Evolutionary conservation across 2,888 invertebrate species (phyloP).

Genomic region (Plagodis dolabraria): DNA sequence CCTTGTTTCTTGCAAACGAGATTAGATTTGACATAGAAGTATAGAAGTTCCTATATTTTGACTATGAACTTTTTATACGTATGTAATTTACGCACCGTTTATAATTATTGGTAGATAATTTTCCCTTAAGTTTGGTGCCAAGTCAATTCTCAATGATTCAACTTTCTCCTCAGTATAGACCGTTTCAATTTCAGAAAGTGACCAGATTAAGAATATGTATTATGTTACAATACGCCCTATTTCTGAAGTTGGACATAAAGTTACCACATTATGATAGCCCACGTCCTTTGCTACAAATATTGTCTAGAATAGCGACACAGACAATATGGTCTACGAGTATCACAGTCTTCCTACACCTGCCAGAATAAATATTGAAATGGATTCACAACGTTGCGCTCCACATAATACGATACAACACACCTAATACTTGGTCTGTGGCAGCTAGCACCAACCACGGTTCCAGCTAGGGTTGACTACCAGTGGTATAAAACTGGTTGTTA

Average conservation of each 20-base stretch:
- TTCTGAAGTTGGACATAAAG: constrained; percentile 11
- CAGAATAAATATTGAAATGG: background rate
- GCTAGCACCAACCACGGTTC: constrained; percentile 2
- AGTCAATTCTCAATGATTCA: background rate
- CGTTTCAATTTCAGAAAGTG: constrained; percentile 12
- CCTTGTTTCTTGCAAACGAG: too few relatives aligned
- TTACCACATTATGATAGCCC: constrained; percentile 9
- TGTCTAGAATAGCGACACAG: background rate
- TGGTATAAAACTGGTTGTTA: too few relatives aligned
- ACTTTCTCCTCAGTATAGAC: background rate
- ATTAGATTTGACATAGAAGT: too few relatives aligned
- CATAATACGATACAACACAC: background rate
- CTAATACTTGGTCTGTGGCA: background rate
- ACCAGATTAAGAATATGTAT: constrained; percentile 5
- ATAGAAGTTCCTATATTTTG: too few relatives aligned
- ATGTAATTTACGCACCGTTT: too few relatives aligned
- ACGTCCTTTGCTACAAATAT: too few relatives aligned
- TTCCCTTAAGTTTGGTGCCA: too few relatives aligned
- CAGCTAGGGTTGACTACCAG: constrained; percentile 1
- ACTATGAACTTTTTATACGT: too few relatives aligned
- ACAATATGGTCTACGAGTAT: constrained; percentile 5
- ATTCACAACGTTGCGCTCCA: constrained; percentile 6
- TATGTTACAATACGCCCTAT: constrained; percentile 7
- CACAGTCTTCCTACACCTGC: background rate
- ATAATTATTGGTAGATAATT: too few relatives aligned